Conservation (phyloP, 2,888 invertebrate genomes). For the Onchidella celtica region DNA sequence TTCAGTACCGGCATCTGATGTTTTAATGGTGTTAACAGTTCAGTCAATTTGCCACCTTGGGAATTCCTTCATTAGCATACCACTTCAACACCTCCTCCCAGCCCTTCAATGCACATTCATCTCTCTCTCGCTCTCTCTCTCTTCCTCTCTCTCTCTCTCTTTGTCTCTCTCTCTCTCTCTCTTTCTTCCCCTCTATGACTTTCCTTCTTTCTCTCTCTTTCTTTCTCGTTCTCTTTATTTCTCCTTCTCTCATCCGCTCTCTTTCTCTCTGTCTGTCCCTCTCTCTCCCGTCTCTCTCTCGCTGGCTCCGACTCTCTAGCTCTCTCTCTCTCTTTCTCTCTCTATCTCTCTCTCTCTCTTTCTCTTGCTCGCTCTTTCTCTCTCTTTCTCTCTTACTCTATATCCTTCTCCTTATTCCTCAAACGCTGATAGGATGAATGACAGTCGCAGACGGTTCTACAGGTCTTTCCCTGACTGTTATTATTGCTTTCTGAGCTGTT, state of each 20-base stretch:
- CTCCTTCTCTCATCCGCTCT: background rate
- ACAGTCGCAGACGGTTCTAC: too few species aligned
- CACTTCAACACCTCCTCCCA: background rate
- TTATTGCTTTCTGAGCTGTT: background rate
- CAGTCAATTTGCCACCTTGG: too few species aligned
- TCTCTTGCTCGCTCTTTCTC: background rate
- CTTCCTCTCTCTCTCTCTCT: background rate
- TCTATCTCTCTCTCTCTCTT: background rate
- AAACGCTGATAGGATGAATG: background rate
- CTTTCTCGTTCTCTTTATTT: background rate
- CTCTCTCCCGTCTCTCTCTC: background rate
- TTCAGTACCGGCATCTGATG: too few species aligned
- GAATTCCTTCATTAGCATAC: too few species aligned
- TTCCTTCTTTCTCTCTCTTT: background rate
- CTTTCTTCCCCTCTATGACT: background rate
- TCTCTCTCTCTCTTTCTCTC: background rate
- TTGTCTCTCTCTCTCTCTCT: background rate
- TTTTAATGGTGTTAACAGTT: background rate
- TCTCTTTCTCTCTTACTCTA: background rate
- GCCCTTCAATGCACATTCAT: too few species aligned
- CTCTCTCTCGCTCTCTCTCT: background rate
- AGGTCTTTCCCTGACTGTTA: too few species aligned
- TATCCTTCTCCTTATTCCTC: background rate
- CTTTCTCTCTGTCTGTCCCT: background rate
- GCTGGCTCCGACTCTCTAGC: background rate